phyloP scores from a whole-genome alignment of 2,113 vertebrate genomes.

The Podarcis cretensis region DNA sequence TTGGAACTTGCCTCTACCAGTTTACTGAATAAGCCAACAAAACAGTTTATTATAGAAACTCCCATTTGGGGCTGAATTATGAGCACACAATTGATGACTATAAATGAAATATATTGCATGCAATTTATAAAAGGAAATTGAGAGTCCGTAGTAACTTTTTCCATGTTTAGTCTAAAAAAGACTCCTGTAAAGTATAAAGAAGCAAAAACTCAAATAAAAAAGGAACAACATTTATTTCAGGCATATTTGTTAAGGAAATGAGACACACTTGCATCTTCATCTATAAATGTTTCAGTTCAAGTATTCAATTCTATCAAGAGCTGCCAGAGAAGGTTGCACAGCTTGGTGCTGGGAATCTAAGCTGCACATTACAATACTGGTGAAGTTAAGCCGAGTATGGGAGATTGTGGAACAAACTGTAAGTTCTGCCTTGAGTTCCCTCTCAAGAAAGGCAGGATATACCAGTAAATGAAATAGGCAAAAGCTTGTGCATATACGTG shows the following conservation, averaged over 20 bases:
- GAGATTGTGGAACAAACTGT: not conserved
- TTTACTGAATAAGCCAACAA: conserved; percentile 28
- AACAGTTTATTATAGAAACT: conserved; percentile 22
- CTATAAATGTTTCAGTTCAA: not conserved
- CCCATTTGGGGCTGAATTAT: conserved; percentile 33
- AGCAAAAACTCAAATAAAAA: not conserved
- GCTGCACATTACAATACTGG: not conserved
- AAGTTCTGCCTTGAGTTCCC: not conserved
- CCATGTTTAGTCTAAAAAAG: conserved; percentile 10
- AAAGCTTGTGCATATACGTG: not conserved
- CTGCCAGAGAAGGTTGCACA: not conserved
- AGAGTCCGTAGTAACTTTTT: conserved; percentile 12
- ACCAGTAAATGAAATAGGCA: not conserved
- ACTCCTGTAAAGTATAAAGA: not conserved
- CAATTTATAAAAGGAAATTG: conserved; percentile 25
- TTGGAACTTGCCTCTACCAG: conserved; percentile 1
- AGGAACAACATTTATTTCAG: not conserved
- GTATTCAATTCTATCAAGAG: not conserved
- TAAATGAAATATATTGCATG: conserved; percentile 27
- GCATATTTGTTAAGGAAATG: not conserved
- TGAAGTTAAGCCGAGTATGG: not conserved
- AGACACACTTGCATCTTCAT: not conserved
- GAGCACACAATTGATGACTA: conserved; percentile 43
- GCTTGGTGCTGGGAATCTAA: not conserved
- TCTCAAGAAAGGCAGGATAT: not conserved